These are phyloP conservation scores for Batillaria attramentaria DNA, from an alignment of 1,140 invertebrate species.

Conservation along the genomic window DNA sequence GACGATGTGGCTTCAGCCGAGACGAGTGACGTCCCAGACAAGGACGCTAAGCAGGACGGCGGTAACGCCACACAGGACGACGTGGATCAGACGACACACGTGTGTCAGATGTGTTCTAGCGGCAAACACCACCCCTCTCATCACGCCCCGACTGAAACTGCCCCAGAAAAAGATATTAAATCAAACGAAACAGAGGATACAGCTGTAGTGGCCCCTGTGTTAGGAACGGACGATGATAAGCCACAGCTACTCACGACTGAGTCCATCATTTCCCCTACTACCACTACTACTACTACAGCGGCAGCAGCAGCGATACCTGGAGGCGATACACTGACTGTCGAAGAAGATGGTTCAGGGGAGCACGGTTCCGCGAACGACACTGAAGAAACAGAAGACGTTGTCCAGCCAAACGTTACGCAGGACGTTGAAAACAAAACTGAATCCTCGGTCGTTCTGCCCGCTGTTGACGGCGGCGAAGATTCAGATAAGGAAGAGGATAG, in stretches of 20 bases:
- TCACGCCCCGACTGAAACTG: background rate
- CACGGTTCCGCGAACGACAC: background rate
- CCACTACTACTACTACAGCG: background rate
- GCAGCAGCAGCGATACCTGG: background rate
- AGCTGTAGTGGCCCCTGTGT: background rate
- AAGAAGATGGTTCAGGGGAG: background rate
- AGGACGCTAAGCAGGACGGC: background rate
- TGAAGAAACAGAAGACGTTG: background rate
- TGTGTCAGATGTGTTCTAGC: too few relatives aligned
- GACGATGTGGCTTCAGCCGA: background rate
- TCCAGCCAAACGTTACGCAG: too few relatives aligned
- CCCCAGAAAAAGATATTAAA: background rate
- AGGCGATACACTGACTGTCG: background rate
- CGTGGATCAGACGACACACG: too few relatives aligned
- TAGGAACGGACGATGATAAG: background rate
- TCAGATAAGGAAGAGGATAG: too few relatives aligned
- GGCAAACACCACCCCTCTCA: too few relatives aligned
- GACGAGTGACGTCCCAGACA: background rate
- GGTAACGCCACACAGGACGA: background rate
- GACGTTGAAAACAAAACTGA: too few relatives aligned
- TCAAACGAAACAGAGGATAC: background rate
- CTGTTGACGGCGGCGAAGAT: too few relatives aligned
- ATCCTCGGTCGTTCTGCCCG: too few relatives aligned
- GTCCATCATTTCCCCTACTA: background rate
- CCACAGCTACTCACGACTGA: background rate